Evolutionary conservation across 2,888 invertebrate genomes (phyloP), one percentile per base, ranked within the genome.

Genomic region (Caenorhabditis doughertyi): DNA sequence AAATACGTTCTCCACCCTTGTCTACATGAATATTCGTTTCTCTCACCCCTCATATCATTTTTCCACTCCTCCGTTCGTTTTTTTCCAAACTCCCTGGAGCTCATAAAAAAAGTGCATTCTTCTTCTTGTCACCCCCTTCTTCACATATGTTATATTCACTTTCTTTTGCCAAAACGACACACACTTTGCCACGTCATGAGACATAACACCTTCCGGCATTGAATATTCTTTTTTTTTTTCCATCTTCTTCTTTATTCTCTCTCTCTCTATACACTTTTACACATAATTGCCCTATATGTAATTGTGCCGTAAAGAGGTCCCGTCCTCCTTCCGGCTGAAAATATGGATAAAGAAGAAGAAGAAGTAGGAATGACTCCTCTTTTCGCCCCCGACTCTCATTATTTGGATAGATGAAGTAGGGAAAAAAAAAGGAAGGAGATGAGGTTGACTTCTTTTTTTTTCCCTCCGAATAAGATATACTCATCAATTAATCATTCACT

Each of bases 401-500:
- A 77, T 62, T 77, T 47, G 77, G 47, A 68, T 67, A 68, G 35
- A 60, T 42, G 60, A 42, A 5, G 13, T 11, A 35, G 35, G n/a
- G 60, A 39, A 23, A 11, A 60, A n/a, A 27, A 44, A 68, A 25
- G 27, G 51, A 32, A 47, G n/a, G 25, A 44, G 56, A 56, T 47
- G 39, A 29, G 13, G 49, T 21, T 56, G 56, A 70, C 55, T 68
- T 42, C 42, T n/a, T 39, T 11, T 58, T 18, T 39, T 21, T 60
- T n/a, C n/a, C 55, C 39, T 27, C 18, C 16, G 47, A 64, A 64
- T 25, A 35, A 64, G 73, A 64, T 64, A 73, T 64, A 68, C 76
- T 76, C 76, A 76, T 76, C 68, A 76, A 68, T 76, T 68, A 68
- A 67, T 76, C 76, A 76, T 76, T 62, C 74, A 65, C 23, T 7